Conservation (phyloP, 2,888 invertebrate genomes). For the Anagyrus pseudococci region DNA sequence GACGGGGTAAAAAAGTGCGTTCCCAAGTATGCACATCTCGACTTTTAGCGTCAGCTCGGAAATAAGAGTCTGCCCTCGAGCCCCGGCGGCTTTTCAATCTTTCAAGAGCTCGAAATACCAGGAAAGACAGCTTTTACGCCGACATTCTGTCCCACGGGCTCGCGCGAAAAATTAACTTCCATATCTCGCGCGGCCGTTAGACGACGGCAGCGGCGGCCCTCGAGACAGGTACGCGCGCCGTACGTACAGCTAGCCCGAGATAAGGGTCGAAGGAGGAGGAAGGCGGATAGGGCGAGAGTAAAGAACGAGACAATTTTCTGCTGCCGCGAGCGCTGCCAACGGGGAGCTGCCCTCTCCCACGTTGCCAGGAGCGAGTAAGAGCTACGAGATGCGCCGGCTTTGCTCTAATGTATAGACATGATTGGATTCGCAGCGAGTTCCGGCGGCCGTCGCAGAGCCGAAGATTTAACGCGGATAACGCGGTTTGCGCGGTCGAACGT, state of each 20-base stretch:
- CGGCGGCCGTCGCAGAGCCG: background rate
- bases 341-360: background rate
- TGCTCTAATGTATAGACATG: background rate
- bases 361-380: background rate
- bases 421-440: slow-evolving; percentile 20
- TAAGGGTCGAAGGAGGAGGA: background rate
- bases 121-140: background rate
- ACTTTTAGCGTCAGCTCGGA: too few species aligned
- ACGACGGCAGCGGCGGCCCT: background rate
- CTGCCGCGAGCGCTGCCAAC: background rate
- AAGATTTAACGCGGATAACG: slow-evolving; percentile 29
- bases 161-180: slow-evolving; percentile 27
- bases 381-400: too few species aligned
- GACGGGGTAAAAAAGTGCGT: background rate
- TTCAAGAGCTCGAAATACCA: slow-evolving; percentile 14
- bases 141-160: slow-evolving; percentile 1
- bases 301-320: slow-evolving; percentile 7
- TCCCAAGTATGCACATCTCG: background rate
- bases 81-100: slow-evolving; percentile 15
- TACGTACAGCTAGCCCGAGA: too few species aligned
- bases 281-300: too few species aligned
- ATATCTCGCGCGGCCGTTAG: slow-evolving; percentile 10
- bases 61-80: background rate
- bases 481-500: slow-evolving; percentile 24
- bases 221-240: too few species aligned